phyloP scores from a whole-genome alignment of 2,888 invertebrate genomes.

The Drosophila formosana region DNA sequence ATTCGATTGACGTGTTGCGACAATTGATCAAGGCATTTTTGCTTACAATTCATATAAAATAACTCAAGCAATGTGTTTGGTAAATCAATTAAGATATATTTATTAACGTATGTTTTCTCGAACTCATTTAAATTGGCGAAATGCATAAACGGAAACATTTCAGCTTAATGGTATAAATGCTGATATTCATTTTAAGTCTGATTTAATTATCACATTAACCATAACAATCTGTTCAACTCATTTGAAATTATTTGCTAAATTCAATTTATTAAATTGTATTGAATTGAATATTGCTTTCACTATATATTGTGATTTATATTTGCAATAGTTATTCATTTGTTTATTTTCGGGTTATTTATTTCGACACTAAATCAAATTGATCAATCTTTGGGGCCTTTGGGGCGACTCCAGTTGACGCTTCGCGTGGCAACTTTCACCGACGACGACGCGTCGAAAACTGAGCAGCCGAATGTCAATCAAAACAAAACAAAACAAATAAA shows the following conservation, averaged over 20 bases:
- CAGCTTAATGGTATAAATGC: too few relatives aligned
- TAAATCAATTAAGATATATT: background rate
- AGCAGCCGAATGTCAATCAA: conserved; percentile 64
- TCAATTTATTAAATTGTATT: background rate
- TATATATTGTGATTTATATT: background rate
- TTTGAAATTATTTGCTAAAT: background rate
- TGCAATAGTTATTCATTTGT: background rate
- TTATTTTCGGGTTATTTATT: background rate
- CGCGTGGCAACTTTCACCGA: conserved; percentile 48
- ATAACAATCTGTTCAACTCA: background rate
- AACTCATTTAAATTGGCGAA: too few relatives aligned
- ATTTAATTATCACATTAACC: too few relatives aligned
- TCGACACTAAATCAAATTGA: background rate
- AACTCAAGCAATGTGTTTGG: background rate
- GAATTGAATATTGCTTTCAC: too few relatives aligned
- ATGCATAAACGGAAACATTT: too few relatives aligned
- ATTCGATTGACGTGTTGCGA: conserved; percentile 11
- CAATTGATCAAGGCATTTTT: conserved; percentile 1
- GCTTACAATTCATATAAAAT: background rate
- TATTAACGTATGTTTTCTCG: background rate
- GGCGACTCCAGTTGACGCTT: conserved; percentile 23
- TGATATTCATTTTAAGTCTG: too few relatives aligned
- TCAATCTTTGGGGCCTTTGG: background rate
- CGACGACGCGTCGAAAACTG: conserved; percentile 60
- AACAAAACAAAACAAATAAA: conserved; percentile 42